These are phyloP conservation scores for Sinopyrophorus schimmeli DNA, from an alignment of 2,888 invertebrate genomes.

Conservation along the genomic window DNA sequence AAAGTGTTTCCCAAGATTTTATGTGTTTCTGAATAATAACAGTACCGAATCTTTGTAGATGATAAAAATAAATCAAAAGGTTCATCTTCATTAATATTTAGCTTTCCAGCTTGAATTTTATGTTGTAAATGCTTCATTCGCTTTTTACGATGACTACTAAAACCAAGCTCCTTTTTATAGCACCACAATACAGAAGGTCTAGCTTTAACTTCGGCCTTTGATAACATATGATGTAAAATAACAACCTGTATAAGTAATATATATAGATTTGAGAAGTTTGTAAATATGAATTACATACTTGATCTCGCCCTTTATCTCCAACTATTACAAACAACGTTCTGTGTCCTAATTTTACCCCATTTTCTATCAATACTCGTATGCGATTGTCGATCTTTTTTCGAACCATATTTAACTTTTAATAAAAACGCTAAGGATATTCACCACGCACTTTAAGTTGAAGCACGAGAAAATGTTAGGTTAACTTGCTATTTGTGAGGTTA, in stretches of 20 bases:
- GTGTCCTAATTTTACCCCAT: conserved; percentile 89
- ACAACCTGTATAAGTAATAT: conserved; percentile 69
- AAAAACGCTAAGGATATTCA: no score
- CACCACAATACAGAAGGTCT: conserved; percentile 97
- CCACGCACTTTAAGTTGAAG: no score
- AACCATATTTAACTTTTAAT: no score
- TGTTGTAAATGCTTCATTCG: conserved; percentile 80
- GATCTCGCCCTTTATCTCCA: conserved; percentile 94
- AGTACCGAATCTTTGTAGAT: conserved; percentile 94
- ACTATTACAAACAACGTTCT: conserved; percentile 93
- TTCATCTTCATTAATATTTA: conserved; percentile 92
- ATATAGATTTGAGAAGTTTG: conserved; percentile 10
- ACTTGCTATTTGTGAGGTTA: no score
- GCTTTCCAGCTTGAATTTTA: conserved; percentile 85
- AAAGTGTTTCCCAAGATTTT: conserved; percentile 97
- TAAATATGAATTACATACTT: no score
- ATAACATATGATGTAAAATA: conserved; percentile 95
- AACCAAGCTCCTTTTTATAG: conserved; percentile 80
- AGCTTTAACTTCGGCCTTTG: conserved; percentile 91
- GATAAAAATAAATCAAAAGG: conserved; percentile 95
- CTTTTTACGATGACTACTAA: conserved; percentile 84
- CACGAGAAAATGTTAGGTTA: no score
- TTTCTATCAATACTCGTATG: conserved; percentile 93
- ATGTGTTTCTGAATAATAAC: conserved; percentile 97
- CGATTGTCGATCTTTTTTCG: conserved; percentile 97